Conservation (phyloP, 2,888 invertebrate species). For the Corbicula japonica region DNA sequence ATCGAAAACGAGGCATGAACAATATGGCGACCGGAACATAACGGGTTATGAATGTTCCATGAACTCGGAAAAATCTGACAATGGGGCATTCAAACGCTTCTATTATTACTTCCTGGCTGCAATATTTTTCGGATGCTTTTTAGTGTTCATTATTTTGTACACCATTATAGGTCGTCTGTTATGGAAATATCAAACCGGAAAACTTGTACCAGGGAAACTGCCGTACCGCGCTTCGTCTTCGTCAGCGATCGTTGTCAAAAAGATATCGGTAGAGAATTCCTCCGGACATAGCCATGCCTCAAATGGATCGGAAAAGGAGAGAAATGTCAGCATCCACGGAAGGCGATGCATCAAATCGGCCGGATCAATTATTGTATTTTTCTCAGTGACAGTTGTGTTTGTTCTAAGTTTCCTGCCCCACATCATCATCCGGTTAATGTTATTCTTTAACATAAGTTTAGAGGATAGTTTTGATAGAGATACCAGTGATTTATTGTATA, state of each 20-base stretch:
- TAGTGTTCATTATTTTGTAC: conserved; percentile 53
- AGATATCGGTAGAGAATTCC: conserved; percentile 22
- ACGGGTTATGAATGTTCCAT: conserved; percentile 68
- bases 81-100: conserved; percentile 26
- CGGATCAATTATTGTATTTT: conserved; percentile 68
- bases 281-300: conserved; percentile 30
- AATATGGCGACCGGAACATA: conserved; percentile 25
- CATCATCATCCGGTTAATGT: conserved; percentile 61
- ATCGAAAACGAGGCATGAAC: conserved; percentile 32
- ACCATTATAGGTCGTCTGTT: conserved; percentile 53
- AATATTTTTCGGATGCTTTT: conserved; percentile 54
- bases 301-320: conserved; percentile 7
- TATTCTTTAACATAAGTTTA: conserved; percentile 55
- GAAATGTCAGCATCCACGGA: conserved; percentile 13
- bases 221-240: not conserved
- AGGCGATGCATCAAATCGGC: conserved; percentile 46
- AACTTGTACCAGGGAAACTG: conserved; percentile 22
- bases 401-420: conserved; percentile 71
- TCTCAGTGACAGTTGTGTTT: conserved; percentile 71
- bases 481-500: conserved; percentile 61
- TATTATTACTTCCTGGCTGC: conserved; percentile 54
- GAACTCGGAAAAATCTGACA: conserved; percentile 35
- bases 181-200: conserved; percentile 52
- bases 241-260: conserved; percentile 3
- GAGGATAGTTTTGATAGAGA: conserved; percentile 38